Conservation (phyloP, 2,797 vertebrate genomes). For the Sebastes jordani region DNA sequence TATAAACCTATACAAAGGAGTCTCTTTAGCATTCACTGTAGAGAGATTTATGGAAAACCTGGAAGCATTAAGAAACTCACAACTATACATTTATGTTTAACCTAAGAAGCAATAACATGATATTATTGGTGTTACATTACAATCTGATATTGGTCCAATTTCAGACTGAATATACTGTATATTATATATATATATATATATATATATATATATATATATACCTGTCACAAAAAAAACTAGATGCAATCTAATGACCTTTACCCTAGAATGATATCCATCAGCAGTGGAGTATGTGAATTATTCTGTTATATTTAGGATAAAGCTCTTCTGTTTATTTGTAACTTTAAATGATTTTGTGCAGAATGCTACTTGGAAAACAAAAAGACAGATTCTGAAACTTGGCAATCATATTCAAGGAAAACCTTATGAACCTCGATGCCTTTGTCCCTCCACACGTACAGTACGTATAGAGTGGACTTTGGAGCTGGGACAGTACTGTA, state of each 20-base stretch:
- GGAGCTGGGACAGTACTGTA: conserved; percentile 43
- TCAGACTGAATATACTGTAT: background rate
- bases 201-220: background rate
- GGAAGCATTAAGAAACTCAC: background rate
- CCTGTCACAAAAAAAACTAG: background rate
- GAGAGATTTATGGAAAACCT: background rate
- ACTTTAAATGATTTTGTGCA: background rate
- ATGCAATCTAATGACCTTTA: background rate
- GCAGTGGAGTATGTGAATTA: background rate
- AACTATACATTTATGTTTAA: background rate
- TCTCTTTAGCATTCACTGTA: conserved; percentile 62
- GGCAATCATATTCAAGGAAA: background rate
- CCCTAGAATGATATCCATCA: background rate
- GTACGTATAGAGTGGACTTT: conserved; percentile 67
- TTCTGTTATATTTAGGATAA: background rate
- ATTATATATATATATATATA: background rate
- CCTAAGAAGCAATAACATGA: background rate
- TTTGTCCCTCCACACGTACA: conserved; percentile 67
- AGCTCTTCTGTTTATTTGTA: background rate
- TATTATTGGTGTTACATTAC: background rate
- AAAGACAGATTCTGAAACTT: background rate
- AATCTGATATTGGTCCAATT: background rate
- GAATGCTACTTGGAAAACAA: background rate
- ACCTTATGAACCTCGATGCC: conserved; percentile 45
- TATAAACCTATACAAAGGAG: background rate